phyloP scores from a whole-genome alignment of 2,888 invertebrate species.

The Tetranychus piercei region DNA sequence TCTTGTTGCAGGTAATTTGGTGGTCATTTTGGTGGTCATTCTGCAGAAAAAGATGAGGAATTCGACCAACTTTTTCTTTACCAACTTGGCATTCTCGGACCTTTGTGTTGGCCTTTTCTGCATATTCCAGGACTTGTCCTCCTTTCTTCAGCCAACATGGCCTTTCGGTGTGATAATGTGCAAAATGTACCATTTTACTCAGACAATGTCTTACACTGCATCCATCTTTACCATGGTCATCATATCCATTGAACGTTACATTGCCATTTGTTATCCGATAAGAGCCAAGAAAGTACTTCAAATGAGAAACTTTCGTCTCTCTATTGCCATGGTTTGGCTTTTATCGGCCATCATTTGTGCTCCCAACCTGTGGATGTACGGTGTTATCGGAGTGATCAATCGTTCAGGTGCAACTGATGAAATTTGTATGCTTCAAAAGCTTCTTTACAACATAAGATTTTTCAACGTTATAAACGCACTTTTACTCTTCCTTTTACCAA shows the following conservation, averaged over 20 bases:
- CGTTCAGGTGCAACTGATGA: not conserved
- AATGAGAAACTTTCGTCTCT: conserved; percentile 51
- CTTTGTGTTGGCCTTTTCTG: conserved; percentile 81
- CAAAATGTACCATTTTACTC: conserved; percentile 74
- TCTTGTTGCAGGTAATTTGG: conserved; percentile 49
- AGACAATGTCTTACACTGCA: conserved; percentile 69
- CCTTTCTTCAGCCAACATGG: conserved; percentile 47
- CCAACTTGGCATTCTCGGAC: conserved; percentile 73
- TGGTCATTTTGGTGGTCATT: conserved; percentile 68
- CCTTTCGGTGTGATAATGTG: conserved; percentile 65
- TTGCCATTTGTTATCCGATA: conserved; percentile 40
- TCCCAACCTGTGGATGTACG: conserved; percentile 64
- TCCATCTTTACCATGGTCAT: conserved; percentile 74
- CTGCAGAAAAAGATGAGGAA: conserved; percentile 61
- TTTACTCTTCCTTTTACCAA: conserved; percentile 59
- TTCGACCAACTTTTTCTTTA: conserved; percentile 76
- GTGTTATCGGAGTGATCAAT: conserved; percentile 29
- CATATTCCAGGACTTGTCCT: conserved; percentile 68
- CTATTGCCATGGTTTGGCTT: conserved; percentile 60
- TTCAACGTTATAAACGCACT: conserved; percentile 64
- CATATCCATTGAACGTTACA: conserved; percentile 65
- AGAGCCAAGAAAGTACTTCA: conserved; percentile 48
- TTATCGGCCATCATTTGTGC: conserved; percentile 61
- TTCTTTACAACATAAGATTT: conserved; percentile 55
- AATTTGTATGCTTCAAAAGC: conserved; percentile 33